Conservation (phyloP, 2,797 vertebrate species). For the Mormyrops boulengeri region DNA sequence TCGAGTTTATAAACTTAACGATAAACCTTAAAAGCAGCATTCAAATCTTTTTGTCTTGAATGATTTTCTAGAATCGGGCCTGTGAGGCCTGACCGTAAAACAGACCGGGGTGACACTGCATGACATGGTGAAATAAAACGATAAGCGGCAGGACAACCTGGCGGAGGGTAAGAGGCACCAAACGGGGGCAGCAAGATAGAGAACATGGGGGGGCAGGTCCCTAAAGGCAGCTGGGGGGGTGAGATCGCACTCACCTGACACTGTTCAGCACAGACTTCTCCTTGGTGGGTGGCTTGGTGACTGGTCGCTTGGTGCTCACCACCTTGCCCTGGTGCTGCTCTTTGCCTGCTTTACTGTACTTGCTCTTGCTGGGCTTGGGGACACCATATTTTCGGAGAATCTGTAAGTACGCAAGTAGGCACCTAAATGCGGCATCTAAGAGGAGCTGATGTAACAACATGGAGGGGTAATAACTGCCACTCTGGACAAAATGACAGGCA, state of each 20-base stretch:
- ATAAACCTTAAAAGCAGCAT: too few relatives aligned
- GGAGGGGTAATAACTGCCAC: not conserved
- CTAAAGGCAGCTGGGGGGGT: not conserved
- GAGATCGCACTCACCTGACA: constrained; percentile 69
- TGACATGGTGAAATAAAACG: not conserved
- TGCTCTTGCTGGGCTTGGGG: constrained; percentile 90
- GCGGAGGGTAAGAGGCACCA: not conserved
- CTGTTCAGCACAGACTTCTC: constrained; percentile 90
- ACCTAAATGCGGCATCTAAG: not conserved
- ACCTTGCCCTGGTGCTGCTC: constrained; percentile 95
- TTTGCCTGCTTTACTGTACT: constrained; percentile 89
- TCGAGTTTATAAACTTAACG: not conserved
- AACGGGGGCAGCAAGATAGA: not conserved
- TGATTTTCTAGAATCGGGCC: not conserved
- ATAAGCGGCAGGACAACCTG: not conserved
- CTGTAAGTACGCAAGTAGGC: constrained; percentile 48
- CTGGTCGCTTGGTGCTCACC: constrained; percentile 90
- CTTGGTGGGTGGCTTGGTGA: constrained; percentile 84
- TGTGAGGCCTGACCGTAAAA: not conserved
- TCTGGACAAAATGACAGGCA: not conserved
- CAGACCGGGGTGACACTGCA: not conserved
- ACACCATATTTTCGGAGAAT: constrained; percentile 92
- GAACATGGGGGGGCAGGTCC: not conserved
- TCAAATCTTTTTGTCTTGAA: not conserved
- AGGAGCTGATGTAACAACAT: not conserved